Percentiles rank a stretch among this genome's conserved stretches.
Conservation (phyloP, 2,797 vertebrate genomes). For the Nyctalus aviator region DNA sequence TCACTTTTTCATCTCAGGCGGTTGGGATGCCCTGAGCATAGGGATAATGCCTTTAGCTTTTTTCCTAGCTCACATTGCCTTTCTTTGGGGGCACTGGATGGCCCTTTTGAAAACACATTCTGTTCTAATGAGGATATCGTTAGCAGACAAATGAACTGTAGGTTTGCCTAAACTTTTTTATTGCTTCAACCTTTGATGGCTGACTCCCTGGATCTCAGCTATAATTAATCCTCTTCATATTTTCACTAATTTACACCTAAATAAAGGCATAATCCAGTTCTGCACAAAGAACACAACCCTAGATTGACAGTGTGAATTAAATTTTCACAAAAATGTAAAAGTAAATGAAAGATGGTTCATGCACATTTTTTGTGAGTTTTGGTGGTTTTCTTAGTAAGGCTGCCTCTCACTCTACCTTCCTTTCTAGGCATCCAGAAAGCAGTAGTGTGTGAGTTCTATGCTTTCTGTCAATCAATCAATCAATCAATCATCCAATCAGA, state of each 20-base stretch:
- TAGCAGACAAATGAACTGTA: neutral
- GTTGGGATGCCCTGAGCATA: neutral
- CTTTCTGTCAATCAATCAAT: no score
- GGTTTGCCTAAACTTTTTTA: neutral
- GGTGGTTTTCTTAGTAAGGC: neutral
- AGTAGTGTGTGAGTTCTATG: no score
- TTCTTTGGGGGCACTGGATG: neutral
- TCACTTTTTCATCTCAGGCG: slow-evolving; percentile 12
- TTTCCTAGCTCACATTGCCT: neutral
- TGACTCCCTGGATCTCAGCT: neutral
- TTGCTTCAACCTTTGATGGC: neutral
- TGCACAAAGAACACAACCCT: neutral
- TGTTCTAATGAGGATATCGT: neutral
- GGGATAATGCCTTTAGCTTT: neutral
- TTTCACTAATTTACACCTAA: neutral
- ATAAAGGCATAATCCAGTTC: neutral
- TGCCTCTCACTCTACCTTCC: neutral
- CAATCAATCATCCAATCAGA: neutral
- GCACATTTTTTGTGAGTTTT: neutral
- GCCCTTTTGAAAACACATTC: neutral
- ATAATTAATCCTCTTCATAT: neutral
- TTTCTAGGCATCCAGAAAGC: neutral
- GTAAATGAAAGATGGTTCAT: neutral
- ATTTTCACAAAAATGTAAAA: neutral
- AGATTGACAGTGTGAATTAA: neutral